Evolutionary conservation across 2,888 invertebrate species (phyloP), one percentile per base, ranked within the genome.

Genomic region (Altica lythri): DNA sequence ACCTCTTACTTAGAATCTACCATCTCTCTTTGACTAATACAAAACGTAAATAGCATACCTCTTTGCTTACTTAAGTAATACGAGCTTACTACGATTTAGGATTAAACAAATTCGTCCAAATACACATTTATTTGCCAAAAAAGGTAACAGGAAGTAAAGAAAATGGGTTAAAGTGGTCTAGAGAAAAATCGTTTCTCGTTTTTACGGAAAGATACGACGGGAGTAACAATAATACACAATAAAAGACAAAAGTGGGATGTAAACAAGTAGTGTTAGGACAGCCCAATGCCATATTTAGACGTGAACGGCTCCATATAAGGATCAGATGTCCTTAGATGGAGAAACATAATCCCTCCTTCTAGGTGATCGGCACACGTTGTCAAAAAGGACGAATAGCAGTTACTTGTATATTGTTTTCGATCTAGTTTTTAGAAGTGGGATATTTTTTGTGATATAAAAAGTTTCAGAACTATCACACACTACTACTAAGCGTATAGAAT

Each of bases 221-320:
- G n/a, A n/a, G n/a, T n/a, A n/a, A n/a, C n/a, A n/a, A n/a, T n/a
- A n/a, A n/a, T n/a, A 40, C 43, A 49, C 48, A 54, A 49, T 54
- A 49, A 50, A 43, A 50, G 43, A 60, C 60, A 65, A 66, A 68
- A 67, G 77, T 77, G 74, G 75, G 76, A 75, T 69, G 75, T 72
- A 71, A 72, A 75, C 75, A 75, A 68, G 70, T 73, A 70, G 73
- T 71, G 66, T 67, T 78, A 77, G 81, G 82, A 83, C 84, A 81
- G 86, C 84, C 85, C 83, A 83, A 82, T 81, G 82, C 88, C 88
- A 85, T 88, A 88, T 88, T 88, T 88, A 88, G 88, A 85, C 83
- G 80, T 83, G 82, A 80, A 81, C 83, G 84, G 81, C 86, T 81
- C 88, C 88, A 84, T 88, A 88, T 88, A 88, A 83, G 88, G 89